Evolutionary conservation across 2,888 invertebrate species (phyloP).

Genomic region (Unio delphinus): DNA sequence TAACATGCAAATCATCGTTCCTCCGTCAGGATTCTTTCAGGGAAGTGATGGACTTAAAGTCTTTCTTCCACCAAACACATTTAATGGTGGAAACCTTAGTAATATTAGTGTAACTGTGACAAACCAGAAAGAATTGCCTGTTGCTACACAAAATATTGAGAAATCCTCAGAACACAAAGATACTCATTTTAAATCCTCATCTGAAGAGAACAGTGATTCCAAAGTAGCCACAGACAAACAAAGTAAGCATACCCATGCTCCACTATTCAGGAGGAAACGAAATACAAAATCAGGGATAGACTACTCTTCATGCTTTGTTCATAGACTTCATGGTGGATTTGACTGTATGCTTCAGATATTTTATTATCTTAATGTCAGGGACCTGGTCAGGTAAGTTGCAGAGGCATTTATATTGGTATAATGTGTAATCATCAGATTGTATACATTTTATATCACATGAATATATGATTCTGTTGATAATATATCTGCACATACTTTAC

Average conservation of each 20-base stretch:
- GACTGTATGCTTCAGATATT: slow-evolving; percentile 61
- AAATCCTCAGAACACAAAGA: too few species aligned
- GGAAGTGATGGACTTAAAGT: slow-evolving; percentile 57
- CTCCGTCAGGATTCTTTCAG: slow-evolving; percentile 60
- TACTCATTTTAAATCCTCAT: not conserved
- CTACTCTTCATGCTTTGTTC: slow-evolving; percentile 40
- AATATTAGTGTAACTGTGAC: slow-evolving; percentile 41
- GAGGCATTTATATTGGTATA: too few species aligned
- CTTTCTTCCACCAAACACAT: slow-evolving; percentile 62
- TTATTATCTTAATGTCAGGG: slow-evolving; percentile 46
- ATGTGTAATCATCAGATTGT: too few species aligned
- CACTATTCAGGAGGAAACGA: too few species aligned
- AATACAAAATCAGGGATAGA: slow-evolving; percentile 4
- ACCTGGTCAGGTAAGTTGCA: slow-evolving; percentile 54
- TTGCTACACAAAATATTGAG: not conserved
- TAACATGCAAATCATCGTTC: slow-evolving; percentile 56
- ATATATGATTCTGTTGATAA: too few species aligned
- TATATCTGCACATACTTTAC: too few species aligned
- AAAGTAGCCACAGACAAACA: slow-evolving; percentile 2
- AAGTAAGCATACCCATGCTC: too few species aligned
- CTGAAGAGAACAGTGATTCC: not conserved
- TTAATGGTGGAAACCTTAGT: slow-evolving; percentile 47
- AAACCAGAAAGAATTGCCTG: slow-evolving; percentile 24
- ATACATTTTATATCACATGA: too few species aligned
- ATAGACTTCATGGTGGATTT: slow-evolving; percentile 56